Conservation (phyloP, 2,113 vertebrate genomes). For the Eonycteris spelaea region DNA sequence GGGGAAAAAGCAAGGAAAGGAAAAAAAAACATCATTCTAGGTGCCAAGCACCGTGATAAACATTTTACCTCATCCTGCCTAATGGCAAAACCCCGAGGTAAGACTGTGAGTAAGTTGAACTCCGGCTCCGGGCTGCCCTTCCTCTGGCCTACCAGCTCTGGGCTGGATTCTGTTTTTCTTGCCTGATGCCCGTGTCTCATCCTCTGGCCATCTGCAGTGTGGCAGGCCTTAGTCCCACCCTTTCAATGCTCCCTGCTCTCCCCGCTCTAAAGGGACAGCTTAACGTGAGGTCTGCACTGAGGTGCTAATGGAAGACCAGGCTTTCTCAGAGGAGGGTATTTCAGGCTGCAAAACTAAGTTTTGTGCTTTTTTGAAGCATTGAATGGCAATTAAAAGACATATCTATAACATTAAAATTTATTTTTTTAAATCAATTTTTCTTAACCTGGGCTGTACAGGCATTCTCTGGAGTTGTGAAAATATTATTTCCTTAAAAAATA, state of each 20-base stretch:
- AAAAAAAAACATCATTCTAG: not conserved
- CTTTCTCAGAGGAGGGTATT: not conserved
- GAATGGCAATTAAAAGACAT: not conserved
- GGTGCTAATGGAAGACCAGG: not conserved
- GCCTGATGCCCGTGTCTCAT: not conserved
- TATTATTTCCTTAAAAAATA: slow-evolving; percentile 12
- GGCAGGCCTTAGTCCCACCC: not conserved
- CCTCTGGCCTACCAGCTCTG: not conserved
- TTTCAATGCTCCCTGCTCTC: not conserved
- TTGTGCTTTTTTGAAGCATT: not conserved
- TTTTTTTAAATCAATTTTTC: not conserved
- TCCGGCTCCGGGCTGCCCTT: not conserved
- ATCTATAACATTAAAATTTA: not conserved
- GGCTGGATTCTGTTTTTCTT: not conserved
- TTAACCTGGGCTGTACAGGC: not conserved
- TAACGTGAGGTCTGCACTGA: not conserved
- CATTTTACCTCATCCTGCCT: not conserved
- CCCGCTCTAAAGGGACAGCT: not conserved
- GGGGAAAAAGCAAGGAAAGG: not conserved
- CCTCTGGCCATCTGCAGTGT: not conserved
- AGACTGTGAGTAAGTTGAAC: not conserved
- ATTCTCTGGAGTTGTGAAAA: not conserved
- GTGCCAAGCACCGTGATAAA: not conserved
- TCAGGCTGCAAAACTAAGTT: not conserved
- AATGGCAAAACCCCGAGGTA: not conserved